phyloP scores from a whole-genome alignment of 2,797 vertebrate species.

The Petrocephalus sullivani region DNA sequence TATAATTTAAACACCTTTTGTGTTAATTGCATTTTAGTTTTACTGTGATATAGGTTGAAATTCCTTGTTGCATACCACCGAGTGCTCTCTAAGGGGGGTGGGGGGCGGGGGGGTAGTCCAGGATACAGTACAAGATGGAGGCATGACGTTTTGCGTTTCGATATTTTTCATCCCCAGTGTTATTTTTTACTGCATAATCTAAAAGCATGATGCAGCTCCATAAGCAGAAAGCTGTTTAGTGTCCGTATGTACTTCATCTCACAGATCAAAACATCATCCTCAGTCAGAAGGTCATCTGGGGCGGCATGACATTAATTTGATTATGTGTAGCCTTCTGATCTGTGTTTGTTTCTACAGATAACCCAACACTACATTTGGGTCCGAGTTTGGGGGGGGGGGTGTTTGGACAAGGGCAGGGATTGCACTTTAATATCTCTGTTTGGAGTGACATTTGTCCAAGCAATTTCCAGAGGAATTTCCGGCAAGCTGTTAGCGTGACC shows the following conservation, averaged over 20 bases:
- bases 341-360: not conserved
- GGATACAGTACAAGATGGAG: not conserved
- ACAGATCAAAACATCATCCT: not conserved
- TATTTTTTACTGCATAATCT: not conserved
- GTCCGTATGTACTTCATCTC: not conserved
- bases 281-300: not conserved
- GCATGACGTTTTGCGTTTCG: not conserved
- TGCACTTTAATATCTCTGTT: conserved; percentile 70
- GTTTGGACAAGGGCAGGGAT: conserved; percentile 54
- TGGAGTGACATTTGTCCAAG: conserved; percentile 69
- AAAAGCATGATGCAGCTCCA: not conserved
- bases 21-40: not conserved
- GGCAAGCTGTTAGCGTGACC: conserved; percentile 65
- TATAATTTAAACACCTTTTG: not conserved
- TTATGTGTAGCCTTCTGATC: conserved; percentile 1
- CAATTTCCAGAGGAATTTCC: conserved; percentile 67
- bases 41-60: not conserved
- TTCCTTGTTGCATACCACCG: not conserved
- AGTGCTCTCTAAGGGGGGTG: not conserved
- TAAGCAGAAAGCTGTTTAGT: not conserved
- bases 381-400: conserved; percentile 57
- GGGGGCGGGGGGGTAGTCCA: not conserved
- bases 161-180: not conserved
- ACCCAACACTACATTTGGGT: conserved; percentile 57
- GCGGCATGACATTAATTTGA: not conserved